These are phyloP conservation scores for Phytoseiulus persimilis DNA, from an alignment of 2,888 invertebrate species.

Conservation along the genomic window DNA sequence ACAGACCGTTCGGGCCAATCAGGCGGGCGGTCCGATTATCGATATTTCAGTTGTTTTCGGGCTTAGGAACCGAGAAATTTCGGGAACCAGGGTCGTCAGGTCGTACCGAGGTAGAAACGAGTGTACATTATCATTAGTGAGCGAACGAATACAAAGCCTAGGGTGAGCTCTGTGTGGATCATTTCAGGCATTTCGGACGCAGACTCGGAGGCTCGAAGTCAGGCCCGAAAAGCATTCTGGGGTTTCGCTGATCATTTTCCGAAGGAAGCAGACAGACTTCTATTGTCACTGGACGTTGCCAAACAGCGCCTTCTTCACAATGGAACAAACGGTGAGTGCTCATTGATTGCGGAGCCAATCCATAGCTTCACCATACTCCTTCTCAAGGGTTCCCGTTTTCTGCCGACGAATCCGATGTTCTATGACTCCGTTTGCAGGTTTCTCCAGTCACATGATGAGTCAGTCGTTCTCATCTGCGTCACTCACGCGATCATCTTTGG, in stretches of 20 bases:
- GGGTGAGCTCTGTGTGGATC: too few relatives aligned
- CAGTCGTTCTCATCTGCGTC: conserved; percentile 36
- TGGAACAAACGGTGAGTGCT: conserved; percentile 46
- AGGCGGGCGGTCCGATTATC: too few relatives aligned
- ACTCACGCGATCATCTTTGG: conserved; percentile 9
- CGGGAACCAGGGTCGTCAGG: too few relatives aligned
- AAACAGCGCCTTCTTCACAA: conserved; percentile 63
- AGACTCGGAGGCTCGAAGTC: conserved; percentile 69
- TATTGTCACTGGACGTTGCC: conserved; percentile 70
- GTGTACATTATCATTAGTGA: too few relatives aligned
- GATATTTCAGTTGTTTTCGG: too few relatives aligned
- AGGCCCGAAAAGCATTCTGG: conserved; percentile 61
- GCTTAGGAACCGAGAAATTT: too few relatives aligned
- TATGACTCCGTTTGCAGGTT: neutral
- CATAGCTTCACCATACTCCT: too few relatives aligned
- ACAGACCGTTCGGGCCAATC: too few relatives aligned
- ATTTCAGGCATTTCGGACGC: conserved; percentile 70
- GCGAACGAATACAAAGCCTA: too few relatives aligned
- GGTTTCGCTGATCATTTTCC: conserved; percentile 82
- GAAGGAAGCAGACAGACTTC: conserved; percentile 73
- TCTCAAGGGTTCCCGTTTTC: too few relatives aligned
- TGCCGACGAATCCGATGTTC: too few relatives aligned
- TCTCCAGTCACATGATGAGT: neutral
- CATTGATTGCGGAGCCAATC: neutral
- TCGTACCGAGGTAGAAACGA: too few relatives aligned